phyloP scores from a whole-genome alignment of 2,797 vertebrate genomes.

The Hemitrygon akajei region DNA sequence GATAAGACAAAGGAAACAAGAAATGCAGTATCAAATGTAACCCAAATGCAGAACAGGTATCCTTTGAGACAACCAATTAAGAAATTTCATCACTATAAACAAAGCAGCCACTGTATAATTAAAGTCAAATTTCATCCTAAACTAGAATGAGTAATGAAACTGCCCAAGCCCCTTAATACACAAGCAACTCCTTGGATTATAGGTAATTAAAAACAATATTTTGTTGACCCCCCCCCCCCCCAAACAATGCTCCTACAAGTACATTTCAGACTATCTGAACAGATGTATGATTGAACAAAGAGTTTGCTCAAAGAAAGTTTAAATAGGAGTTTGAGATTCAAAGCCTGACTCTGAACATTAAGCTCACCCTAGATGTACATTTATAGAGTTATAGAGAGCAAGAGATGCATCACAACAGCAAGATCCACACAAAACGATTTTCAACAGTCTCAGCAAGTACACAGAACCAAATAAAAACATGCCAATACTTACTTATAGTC shows the following conservation, averaged over 20 bases:
- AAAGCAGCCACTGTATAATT: background rate
- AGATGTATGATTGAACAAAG: background rate
- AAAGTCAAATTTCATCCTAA: background rate
- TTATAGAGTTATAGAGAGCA: background rate
- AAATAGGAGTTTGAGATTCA: background rate
- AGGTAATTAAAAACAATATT: background rate
- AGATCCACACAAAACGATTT: background rate
- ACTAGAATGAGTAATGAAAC: background rate
- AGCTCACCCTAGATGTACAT: background rate
- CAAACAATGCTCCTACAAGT: background rate
- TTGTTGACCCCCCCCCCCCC: background rate
- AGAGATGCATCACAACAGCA: background rate
- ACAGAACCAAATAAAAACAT: background rate
- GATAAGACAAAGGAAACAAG: background rate
- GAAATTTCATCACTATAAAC: background rate
- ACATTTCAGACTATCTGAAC: background rate
- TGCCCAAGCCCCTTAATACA: background rate
- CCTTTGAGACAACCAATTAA: background rate
- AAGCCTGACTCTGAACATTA: background rate
- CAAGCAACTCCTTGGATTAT: too few species aligned
- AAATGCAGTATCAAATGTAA: background rate
- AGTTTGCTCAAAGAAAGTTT: background rate
- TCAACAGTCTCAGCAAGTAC: background rate
- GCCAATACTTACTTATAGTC: conserved; percentile 61
- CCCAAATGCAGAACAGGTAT: background rate